Base-by-base conservation (phyloP, 2,113 vertebrate genomes). In the Chaetura pelagica region DNA sequence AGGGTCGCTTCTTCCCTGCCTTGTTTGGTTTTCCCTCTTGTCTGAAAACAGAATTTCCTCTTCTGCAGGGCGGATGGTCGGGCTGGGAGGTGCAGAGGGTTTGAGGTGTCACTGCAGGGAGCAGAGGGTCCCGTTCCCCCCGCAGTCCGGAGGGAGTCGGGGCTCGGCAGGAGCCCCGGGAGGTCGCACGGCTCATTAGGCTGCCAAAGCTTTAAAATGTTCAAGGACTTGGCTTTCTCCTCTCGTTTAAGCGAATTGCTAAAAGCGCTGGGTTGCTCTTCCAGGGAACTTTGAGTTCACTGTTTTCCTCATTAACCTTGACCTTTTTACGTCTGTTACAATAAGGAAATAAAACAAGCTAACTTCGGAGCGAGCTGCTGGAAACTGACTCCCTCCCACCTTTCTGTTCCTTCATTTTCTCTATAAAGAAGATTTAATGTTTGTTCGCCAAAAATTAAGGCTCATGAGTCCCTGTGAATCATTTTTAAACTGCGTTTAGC, bases 251-350 rank as follows among this genome's bases (percentile, higher is more conserved):
- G 61, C 13, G 54, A 69, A 83, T 85, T 83, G 91, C 95, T 97
- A 30, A 97, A 97, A 97, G 86, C 74, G 5, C 59, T 35, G 59
- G 29, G 57, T 59, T 95, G 84, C 86, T 97, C 84, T 69, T 93
- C 76, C 66, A 24, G 16, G 7, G 77, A 90, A 90, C 81, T 96
- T 87, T 20, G 29, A 77, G 89, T 88, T 91, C 54, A 6, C 77
- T 57, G 30, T 63, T 95, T 94, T 96, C 94, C 96, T 96, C 96
- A 95, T 97, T 97, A 96, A 92, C 95, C 93, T 91, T 93, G 93
- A 95, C 95, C 91, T 95, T 97, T 96, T 92, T 66, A 48, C 68
- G 72, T 90, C 90, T 68, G 23, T 87, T 80, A 58, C 1, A 2
- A 16, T 24, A 23, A 59, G 21, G 19, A 19, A 40, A 17, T 18